phyloP scores from a whole-genome alignment of 2,888 invertebrate genomes.

The Coenonympha arcania region DNA sequence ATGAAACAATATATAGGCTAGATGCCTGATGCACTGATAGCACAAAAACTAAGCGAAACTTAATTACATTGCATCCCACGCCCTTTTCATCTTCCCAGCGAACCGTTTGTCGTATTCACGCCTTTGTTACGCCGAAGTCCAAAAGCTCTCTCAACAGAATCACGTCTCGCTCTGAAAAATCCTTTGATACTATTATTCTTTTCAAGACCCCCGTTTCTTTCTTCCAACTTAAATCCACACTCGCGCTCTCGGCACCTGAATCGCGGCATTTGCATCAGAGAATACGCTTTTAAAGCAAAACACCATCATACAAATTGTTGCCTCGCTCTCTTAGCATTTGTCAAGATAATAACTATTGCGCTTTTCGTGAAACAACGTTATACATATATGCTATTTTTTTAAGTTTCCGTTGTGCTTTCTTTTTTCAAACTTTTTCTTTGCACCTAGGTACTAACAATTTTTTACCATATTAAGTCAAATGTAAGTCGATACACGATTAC shows the following conservation, averaged over 20 bases:
- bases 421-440: not conserved
- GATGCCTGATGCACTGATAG: too few relatives aligned
- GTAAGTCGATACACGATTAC: too few relatives aligned
- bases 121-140: slow-evolving; percentile 1
- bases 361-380: not conserved
- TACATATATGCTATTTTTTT: not conserved
- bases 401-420: not conserved
- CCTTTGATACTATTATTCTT: slow-evolving; percentile 26
- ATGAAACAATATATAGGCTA: too few relatives aligned
- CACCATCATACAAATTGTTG: slow-evolving; percentile 8
- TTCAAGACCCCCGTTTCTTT: slow-evolving; percentile 14
- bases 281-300: slow-evolving; percentile 43
- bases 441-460: not conserved
- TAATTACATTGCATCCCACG: not conserved
- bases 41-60: not conserved
- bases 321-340: slow-evolving; percentile 8
- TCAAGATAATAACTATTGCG: slow-evolving; percentile 10
- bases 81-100: not conserved
- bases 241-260: slow-evolving; percentile 28
- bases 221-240: slow-evolving; percentile 16
- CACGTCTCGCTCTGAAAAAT: slow-evolving; percentile 19
- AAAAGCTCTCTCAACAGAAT: slow-evolving; percentile 17
- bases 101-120: not conserved
- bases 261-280: slow-evolving; percentile 52
- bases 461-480: too few relatives aligned